Base-by-base conservation (phyloP, 2,888 invertebrate genomes). In the Neocrepidodera transversa region DNA sequence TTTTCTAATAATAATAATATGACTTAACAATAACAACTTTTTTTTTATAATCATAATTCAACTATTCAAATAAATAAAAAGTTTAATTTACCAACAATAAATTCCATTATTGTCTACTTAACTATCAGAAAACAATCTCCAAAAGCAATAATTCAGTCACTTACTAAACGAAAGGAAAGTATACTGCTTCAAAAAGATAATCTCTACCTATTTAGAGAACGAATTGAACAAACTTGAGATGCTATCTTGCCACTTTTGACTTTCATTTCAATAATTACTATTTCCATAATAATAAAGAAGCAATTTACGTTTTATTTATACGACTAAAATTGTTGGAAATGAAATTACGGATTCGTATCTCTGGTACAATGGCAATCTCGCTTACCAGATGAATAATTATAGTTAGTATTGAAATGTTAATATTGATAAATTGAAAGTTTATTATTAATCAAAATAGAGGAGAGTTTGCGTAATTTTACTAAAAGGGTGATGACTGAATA, bases 201-300 rank as follows among this genome's bases (percentile, higher is more conserved):
- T 38, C 38, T 38, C 14, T 38, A 17, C 38, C 38, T 17, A 38
- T 17, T 38, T 38, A 38, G 10, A 38, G 49, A 48, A 49, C 23
- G 52, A 55, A 49, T 53, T 47, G 55, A 58, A 51, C 45, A 13
- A 54, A 26, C 40, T 43, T 23, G 26, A 58, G 60, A 63, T 61
- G 51, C 17, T 61, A 61, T 63, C 60, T 55, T 26, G 7, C 18
- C 35, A 26, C 35, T 38, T 56, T 58, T 51, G 55, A 62, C 59
- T 57, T 50, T 61, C 59, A 56, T 61, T 59, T 43, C 48, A 53
- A 64, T 64, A 65, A 65, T 62, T 54, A 65, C 54, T 58, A 58
- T 65, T 60, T 65, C 54, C 58, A 57, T 57, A 54, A 65, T 60
- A 62, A 62, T 65, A 62, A 59, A 62, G 60, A 65, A 61, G 54